Base-by-base conservation (phyloP, 1,140 invertebrate species). In the Phymastichus coffea region DNA sequence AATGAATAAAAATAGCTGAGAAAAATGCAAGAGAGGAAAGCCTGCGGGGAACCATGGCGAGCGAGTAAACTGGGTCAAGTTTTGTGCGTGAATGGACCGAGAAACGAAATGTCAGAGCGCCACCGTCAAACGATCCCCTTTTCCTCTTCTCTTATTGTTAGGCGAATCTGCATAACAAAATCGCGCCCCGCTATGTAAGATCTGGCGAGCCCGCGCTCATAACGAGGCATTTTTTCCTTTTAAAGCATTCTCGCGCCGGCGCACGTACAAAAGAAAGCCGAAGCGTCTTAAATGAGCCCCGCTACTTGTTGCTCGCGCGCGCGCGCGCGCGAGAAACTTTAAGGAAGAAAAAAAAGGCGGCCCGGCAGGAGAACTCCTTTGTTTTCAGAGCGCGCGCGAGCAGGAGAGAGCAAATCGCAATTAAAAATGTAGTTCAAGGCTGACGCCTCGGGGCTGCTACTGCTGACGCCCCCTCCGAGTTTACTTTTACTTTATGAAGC, bases 341-440 rank as follows among this genome's bases (percentile, higher is more conserved):
- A 33, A 41, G 15, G 35, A 15, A 19, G 37, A 37, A 15, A 17
- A 52, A 56, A 43, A 44, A 15, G 46, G 49, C 47, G 52, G 37
- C 37, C 19, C 26, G 63, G 66, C 57, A n/a, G n/a, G 64, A 69
- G 72, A 74, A 76, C 73, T 70, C 72, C 75, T 76, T 79, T 79
- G 76, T 80, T 80, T 77, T 74, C 72, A 68, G 12, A 6, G 28
- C 25, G 58, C 38, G 22, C n/a, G 20, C 17, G 49, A 43, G 48
- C 41, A 22, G 40, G 46, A 61, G 64, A 60, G 51, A 68, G 66
- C 53, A 72, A 70, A 66, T 69, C 57, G 71, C 74, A 78, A 80
- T 80, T 80, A 80, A 78, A 78, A 78, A 79, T 78, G 69, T 79
- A 79, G 76, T 77, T 78, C 77, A 80, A 78, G 76, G 78, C 71